Evolutionary conservation across 2,888 invertebrate genomes (phyloP).

Genomic region (Cryptus viduatorius): DNA sequence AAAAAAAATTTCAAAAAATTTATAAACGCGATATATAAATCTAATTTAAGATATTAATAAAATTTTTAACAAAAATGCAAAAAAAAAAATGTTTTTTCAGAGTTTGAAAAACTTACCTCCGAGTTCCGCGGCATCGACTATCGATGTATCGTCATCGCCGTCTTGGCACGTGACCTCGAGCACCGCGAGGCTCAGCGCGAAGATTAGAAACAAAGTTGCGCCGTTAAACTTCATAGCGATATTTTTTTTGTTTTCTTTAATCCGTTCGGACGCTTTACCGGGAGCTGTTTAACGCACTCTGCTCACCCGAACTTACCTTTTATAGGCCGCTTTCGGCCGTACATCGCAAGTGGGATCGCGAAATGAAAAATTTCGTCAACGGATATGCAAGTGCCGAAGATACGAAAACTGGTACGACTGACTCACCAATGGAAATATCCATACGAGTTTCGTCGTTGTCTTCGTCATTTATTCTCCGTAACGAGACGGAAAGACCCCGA

Average conservation of each 20-base stretch:
- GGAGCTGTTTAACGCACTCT: not conserved
- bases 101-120: slow-evolving; percentile 40
- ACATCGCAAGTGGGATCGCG: not conserved
- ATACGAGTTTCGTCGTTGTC: not conserved
- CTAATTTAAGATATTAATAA: not conserved
- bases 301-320: slow-evolving; percentile 21
- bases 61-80: no score
- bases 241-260: not conserved
- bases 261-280: slow-evolving; percentile 10
- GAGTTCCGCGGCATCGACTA: slow-evolving; percentile 24
- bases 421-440: not conserved
- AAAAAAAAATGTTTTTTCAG: not conserved
- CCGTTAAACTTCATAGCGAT: slow-evolving; percentile 34
- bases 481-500: no score
- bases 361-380: slow-evolving; percentile 37
- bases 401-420: slow-evolving; percentile 33
- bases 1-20: not conserved
- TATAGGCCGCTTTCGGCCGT: slow-evolving; percentile 14
- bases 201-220: slow-evolving; percentile 28
- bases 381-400: slow-evolving; percentile 49
- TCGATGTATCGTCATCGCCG: slow-evolving; percentile 40
- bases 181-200: slow-evolving; percentile 31
- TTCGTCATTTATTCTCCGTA: not conserved
- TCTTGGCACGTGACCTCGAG: slow-evolving; percentile 34
- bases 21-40: not conserved